Evolutionary conservation across 2,888 invertebrate species (phyloP).

Genomic region (Achlya flavicornis): DNA sequence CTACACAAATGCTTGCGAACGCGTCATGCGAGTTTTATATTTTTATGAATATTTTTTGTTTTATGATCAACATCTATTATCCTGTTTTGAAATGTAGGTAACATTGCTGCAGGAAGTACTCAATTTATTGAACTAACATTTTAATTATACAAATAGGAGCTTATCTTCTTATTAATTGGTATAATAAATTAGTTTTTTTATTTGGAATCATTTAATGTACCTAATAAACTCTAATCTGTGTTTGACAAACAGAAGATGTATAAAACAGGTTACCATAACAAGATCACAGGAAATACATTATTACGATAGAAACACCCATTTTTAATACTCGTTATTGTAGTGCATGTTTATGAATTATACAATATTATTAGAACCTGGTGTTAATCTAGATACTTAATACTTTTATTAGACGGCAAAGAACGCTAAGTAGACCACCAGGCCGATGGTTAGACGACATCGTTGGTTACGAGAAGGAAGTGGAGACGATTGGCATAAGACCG

Average conservation of each 20-base stretch:
- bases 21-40: conserved; percentile 5
- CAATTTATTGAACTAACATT: neutral
- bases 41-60: neutral
- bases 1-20: conserved; percentile 16
- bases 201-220: neutral
- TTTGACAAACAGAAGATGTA: conserved; percentile 20
- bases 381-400: neutral
- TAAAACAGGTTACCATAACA: conserved; percentile 33
- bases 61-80: neutral
- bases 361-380: neutral
- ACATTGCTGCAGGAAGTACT: neutral
- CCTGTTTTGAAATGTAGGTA: neutral
- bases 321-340: neutral
- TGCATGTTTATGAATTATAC: too few relatives aligned
- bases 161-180: too few relatives aligned
- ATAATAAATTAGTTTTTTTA: too few relatives aligned
- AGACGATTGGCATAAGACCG: too few relatives aligned
- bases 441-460: too few relatives aligned
- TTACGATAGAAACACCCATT: conserved; percentile 15
- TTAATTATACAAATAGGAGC: too few relatives aligned
- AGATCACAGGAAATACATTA: conserved; percentile 32
- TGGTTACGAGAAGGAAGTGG: too few relatives aligned
- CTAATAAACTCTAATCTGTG: conserved; percentile 19
- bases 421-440: too few relatives aligned
- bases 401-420: too few relatives aligned